Conservation (phyloP, 2,888 invertebrate species). For the Copidosoma aretas region DNA sequence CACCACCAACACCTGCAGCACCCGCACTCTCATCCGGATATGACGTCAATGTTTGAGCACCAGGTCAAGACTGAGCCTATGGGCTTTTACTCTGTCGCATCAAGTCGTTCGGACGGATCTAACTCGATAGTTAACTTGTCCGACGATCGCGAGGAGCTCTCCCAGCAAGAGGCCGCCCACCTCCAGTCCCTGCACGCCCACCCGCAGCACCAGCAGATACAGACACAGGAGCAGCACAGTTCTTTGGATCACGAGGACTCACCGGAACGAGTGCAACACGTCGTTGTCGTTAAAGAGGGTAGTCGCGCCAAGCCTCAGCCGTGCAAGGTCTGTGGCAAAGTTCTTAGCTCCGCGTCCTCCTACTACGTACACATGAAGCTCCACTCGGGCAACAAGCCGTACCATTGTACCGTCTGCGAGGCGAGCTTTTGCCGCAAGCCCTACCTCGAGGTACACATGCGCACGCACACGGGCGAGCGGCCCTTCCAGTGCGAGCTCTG, state of each 20-base stretch:
- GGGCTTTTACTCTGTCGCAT: constrained; percentile 67
- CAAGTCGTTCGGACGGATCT: constrained; percentile 61
- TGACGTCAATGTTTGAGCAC: constrained; percentile 72
- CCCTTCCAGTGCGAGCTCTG: constrained; percentile 79
- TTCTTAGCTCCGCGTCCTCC: constrained; percentile 77
- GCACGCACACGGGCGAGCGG: constrained; percentile 79
- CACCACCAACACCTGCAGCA: constrained; percentile 52
- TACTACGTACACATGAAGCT: constrained; percentile 85
- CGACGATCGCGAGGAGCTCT: constrained; percentile 59
- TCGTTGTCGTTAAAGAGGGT: constrained; percentile 54
- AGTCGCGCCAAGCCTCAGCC: constrained; percentile 75
- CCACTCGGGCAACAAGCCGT: constrained; percentile 81
- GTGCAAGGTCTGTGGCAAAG: constrained; percentile 81
- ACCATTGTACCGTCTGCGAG: constrained; percentile 79
- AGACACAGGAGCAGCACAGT: constrained; percentile 44
- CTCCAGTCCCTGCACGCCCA: constrained; percentile 62
- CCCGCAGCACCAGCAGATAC: constrained; percentile 58
- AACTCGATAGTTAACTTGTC: constrained; percentile 61
- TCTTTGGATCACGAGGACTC: constrained; percentile 43
- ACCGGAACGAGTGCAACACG: constrained; percentile 51
- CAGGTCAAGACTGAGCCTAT: constrained; percentile 76
- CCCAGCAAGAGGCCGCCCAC: constrained; percentile 59
- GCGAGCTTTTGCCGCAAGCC: constrained; percentile 82
- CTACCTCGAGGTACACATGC: constrained; percentile 81
- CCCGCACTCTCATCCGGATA: constrained; percentile 51